Percentiles rank a stretch among this genome's conserved stretches.
phyloP scores from a whole-genome alignment of 2,797 vertebrate genomes.

The Cetoscarus ocellatus region DNA sequence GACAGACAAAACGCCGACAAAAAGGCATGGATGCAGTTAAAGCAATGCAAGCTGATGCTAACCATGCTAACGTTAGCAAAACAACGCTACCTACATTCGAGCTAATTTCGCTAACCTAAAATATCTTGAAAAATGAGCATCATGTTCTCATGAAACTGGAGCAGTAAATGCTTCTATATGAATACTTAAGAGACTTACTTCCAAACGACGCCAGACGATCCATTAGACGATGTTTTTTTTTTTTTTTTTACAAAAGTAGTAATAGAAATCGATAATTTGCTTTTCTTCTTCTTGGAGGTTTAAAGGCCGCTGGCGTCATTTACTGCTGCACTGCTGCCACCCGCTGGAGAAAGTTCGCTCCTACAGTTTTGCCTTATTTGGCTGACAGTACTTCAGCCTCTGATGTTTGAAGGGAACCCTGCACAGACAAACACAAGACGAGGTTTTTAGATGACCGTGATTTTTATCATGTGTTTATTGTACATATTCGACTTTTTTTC shows the following conservation, averaged over 20 bases:
- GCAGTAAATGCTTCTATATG: too few species aligned
- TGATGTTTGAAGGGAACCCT: too few species aligned
- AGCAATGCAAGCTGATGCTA: not conserved
- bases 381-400: too few species aligned
- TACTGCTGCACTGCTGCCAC: not conserved
- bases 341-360: not conserved
- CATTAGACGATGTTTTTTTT: constrained; percentile 70
- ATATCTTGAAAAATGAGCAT: fast-evolving
- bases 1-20: not conserved
- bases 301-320: not conserved
- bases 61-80: constrained; percentile 43
- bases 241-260: constrained; percentile 4
- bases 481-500: too few species aligned
- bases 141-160: not conserved
- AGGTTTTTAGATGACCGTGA: too few species aligned
- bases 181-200: constrained; percentile 70
- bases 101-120: not conserved
- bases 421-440: too few species aligned
- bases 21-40: not conserved
- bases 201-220: constrained; percentile 83
- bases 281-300: not conserved
- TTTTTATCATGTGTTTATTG: too few species aligned
- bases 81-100: constrained; percentile 1
- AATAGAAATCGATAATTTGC: not conserved
- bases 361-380: not conserved